These are phyloP conservation scores for Callitettix versicolor DNA, from an alignment of 1,140 invertebrate genomes.

Conservation along the genomic window DNA sequence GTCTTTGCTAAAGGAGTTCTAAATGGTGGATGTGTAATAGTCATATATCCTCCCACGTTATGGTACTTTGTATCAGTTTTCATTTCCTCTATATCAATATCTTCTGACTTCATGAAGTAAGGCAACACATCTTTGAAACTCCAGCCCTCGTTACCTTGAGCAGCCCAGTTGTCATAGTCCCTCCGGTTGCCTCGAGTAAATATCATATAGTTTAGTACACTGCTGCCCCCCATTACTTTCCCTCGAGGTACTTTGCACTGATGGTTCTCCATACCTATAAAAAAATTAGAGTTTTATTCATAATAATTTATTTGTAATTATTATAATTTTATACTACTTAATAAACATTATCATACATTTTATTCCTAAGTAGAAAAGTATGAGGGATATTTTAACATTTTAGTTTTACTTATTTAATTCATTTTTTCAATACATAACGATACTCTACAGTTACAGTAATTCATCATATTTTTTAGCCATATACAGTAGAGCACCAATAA, in stretches of 20 bases:
- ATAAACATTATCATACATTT: no score
- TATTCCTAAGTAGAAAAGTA: no score
- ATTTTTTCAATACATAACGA: no score
- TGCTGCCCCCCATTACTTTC: conserved; percentile 26
- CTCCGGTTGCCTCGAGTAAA: conserved; percentile 66
- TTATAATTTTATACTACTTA: no score
- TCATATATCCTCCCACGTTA: conserved; percentile 29
- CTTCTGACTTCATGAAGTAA: conserved; percentile 73
- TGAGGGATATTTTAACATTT: no score
- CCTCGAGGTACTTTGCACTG: conserved; percentile 22
- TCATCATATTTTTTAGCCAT: no score
- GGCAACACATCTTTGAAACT: conserved; percentile 67
- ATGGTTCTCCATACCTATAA: conserved; percentile 19
- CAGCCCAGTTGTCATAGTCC: conserved; percentile 66
- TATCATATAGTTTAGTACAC: conserved; percentile 64
- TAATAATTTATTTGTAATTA: no score
- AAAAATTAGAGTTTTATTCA: no score
- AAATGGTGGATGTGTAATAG: conserved; percentile 30
- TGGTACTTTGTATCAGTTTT: conserved; percentile 43
- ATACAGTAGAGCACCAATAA: no score
- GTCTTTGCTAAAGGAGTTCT: conserved; percentile 35
- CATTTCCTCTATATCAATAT: conserved; percentile 44
- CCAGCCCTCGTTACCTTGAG: conserved; percentile 54
- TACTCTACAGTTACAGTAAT: no score
- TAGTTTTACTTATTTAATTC: no score